Conservation (phyloP, 2,888 invertebrate genomes). For the Lagria hirta region DNA sequence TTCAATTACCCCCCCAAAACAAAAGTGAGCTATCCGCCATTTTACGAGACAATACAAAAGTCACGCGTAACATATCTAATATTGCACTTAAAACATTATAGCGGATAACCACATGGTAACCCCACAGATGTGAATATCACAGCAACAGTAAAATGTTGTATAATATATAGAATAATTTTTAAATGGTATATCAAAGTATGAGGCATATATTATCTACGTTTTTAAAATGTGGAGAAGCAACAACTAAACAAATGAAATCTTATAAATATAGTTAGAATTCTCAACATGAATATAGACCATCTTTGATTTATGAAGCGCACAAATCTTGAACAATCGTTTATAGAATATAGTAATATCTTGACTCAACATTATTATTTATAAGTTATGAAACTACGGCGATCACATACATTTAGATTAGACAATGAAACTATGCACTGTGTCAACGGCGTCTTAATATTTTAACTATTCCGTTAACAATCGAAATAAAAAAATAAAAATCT, state of each 20-base stretch:
- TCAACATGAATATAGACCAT: slow-evolving; percentile 30
- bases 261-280: slow-evolving; percentile 29
- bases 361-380: slow-evolving; percentile 21
- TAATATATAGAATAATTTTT: slow-evolving; percentile 41
- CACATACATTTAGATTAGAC: slow-evolving; percentile 51
- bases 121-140: slow-evolving; percentile 46
- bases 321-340: slow-evolving; percentile 22
- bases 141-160: slow-evolving; percentile 52
- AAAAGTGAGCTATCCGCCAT: slow-evolving; percentile 16
- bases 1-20: slow-evolving; percentile 31
- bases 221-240: slow-evolving; percentile 32
- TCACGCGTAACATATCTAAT: slow-evolving; percentile 15
- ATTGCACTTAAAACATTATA: slow-evolving; percentile 19
- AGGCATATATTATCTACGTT: slow-evolving; percentile 35
- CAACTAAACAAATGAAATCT: slow-evolving; percentile 29
- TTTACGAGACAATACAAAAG: slow-evolving; percentile 5
- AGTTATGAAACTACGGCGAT: slow-evolving; percentile 43
- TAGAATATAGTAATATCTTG: slow-evolving; percentile 24
- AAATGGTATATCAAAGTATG: slow-evolving; percentile 37
- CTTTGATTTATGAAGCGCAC: slow-evolving; percentile 22
- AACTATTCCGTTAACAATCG: slow-evolving; percentile 46
- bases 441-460: slow-evolving; percentile 41
- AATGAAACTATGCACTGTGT: slow-evolving; percentile 46
- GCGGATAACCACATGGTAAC: slow-evolving; percentile 15
- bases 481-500: slow-evolving; percentile 34